A percentile compares a stretch with the other conserved stretches of the same genome.
Evolutionary conservation across 2,113 vertebrate genomes (phyloP).

Genomic region (Cavia porcellus): DNA sequence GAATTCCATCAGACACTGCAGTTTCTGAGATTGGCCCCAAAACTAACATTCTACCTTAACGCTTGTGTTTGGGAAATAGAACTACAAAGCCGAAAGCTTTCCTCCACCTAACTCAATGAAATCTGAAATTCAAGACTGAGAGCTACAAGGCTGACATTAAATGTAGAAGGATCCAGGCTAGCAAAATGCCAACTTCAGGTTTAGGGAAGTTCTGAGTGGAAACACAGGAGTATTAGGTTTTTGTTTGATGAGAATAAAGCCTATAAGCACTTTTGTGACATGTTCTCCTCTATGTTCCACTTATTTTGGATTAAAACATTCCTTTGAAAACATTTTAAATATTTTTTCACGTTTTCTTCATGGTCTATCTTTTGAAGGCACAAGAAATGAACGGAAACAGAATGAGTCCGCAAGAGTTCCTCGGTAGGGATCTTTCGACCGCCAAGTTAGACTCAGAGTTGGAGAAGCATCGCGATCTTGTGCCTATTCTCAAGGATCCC

Average conservation of each 20-base stretch:
- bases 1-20: background rate
- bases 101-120: background rate
- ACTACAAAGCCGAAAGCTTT: background rate
- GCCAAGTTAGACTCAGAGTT: background rate
- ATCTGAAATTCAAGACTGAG: background rate
- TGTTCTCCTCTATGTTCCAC: background rate
- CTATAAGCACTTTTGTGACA: background rate
- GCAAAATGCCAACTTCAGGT: background rate
- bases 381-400: background rate
- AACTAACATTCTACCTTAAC: background rate
- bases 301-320: constrained; percentile 25
- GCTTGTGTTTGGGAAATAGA: background rate
- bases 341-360: constrained; percentile 10
- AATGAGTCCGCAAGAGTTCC: background rate
- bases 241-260: background rate
- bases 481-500: background rate
- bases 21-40: background rate
- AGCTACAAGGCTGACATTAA: background rate
- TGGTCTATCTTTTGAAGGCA: background rate
- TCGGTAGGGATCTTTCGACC: background rate
- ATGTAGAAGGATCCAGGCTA: background rate
- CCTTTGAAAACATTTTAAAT: background rate
- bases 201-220: background rate
- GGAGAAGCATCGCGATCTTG: background rate
- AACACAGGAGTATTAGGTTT: background rate